A percentile compares a stretch with the other conserved stretches of the same genome.
Evolutionary conservation across 2,888 invertebrate species (phyloP).

Genomic region (Drosophila affinis): DNA sequence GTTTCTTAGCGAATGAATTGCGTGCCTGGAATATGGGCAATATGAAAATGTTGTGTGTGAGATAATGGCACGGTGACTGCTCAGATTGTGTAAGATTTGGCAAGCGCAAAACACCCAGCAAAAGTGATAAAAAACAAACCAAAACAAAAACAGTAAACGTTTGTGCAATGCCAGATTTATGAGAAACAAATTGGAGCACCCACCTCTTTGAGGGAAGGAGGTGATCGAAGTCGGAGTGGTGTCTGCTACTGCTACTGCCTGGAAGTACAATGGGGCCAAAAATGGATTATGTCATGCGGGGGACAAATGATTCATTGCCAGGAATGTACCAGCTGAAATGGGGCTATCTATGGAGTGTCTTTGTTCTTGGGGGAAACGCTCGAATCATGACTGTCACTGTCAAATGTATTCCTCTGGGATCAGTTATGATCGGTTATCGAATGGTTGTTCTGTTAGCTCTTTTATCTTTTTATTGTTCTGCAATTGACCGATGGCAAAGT

Average conservation of each 20-base stretch:
- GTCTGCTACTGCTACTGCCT: slow-evolving; percentile 5
- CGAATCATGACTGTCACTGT: not conserved
- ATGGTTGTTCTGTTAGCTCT: not conserved
- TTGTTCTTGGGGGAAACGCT: not conserved
- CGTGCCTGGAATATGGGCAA: slow-evolving; percentile 48
- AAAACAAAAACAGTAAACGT: slow-evolving; percentile 23
- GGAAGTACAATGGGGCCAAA: slow-evolving; percentile 4
- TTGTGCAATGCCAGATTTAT: slow-evolving; percentile 23
- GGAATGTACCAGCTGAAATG: slow-evolving; percentile 1
- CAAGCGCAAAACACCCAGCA: slow-evolving; percentile 10
- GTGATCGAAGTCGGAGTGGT: not conserved
- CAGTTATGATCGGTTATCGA: not conserved
- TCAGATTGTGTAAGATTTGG: slow-evolving; percentile 59
- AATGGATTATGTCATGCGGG: slow-evolving; percentile 27
- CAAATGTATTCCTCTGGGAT: not conserved
- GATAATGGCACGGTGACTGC: slow-evolving; percentile 55
- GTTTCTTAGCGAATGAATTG: slow-evolving; percentile 29
- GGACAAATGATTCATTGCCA: slow-evolving; percentile 1
- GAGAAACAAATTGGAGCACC: slow-evolving; percentile 34
- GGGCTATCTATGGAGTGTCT: slow-evolving; percentile 3
- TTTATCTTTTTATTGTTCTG: not conserved
- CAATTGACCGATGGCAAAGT: not conserved
- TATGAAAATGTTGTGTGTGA: slow-evolving; percentile 41
- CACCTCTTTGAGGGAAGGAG: not conserved
- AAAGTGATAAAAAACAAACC: slow-evolving; percentile 31